Evolutionary conservation across 2,113 vertebrate species (phyloP), one percentile per base, ranked within the genome.

Genomic region (Lontra canadensis): DNA sequence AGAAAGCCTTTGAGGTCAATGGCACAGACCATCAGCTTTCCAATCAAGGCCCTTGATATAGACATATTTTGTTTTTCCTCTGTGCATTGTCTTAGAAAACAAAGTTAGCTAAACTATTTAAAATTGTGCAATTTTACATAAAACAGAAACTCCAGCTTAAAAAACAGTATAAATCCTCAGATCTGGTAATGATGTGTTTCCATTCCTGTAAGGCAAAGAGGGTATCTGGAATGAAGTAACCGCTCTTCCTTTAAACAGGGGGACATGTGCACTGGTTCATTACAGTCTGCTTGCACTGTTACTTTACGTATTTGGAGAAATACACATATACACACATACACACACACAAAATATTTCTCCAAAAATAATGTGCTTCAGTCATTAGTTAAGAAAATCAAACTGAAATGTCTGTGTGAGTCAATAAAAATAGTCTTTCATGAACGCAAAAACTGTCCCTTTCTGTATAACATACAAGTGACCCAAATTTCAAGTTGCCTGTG

Each of bases 321-420:
- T 65, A 44, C n/a, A 23, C 34, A 52, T 26, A 23, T 1, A 42
- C 39, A 34, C 55, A 8, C 15, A 6, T 69, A 17, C 63, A 67
- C 67, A 36, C 34, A 47, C 26, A 78, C 14, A 42, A 42, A 26
- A 74, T 42, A 44, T 42, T 93, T 67, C 59, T 94, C 81, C 69
- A n/a, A 76, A 86, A 63, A n/a, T 90, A 63, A 39, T 93, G 49
- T 8, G 9, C 7, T 92, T 88, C 29, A 83, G 5, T 82, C 61
- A 47, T 82, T 92, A 95, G 71, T 82, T 85, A 94, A 93, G 71
- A 31, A 73, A 94, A 73, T 26, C 55, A 92, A 93, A 76, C 29
- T 18, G 21, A 79, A 23, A 78, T 89, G 34, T 69, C 55, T 39
- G 1, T 86, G 3, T 82, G n/a, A 44, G 42, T 90, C 65, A 93